A percentile compares a stretch with the other conserved stretches of the same genome.
Evolutionary conservation across 2,113 vertebrate species (phyloP).

Genomic region (Halichoeres trimaculatus): DNA sequence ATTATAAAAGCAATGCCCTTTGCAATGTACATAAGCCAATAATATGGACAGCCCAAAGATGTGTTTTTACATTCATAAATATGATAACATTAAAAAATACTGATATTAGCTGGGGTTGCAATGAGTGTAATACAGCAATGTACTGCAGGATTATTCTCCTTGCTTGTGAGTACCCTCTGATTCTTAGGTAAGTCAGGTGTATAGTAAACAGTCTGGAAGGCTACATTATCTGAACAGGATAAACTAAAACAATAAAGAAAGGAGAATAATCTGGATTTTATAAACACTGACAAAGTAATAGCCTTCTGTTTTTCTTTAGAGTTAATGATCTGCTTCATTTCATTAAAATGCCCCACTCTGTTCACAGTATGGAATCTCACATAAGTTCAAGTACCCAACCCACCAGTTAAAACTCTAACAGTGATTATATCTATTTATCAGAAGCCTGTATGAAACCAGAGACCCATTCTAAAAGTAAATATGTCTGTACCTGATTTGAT

Average conservation of each 20-base stretch:
- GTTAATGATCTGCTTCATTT: slow-evolving; percentile 26
- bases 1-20: slow-evolving; percentile 59
- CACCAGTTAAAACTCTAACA: slow-evolving; percentile 9
- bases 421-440: background rate
- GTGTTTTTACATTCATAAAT: slow-evolving; percentile 67
- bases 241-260: slow-evolving; percentile 18
- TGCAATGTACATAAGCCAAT: slow-evolving; percentile 53
- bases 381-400: slow-evolving; percentile 21
- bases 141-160: slow-evolving; percentile 30
- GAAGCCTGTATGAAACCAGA: slow-evolving; percentile 37
- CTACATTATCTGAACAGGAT: slow-evolving; percentile 35
- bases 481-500: slow-evolving; percentile 40
- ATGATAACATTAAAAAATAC: slow-evolving; percentile 52
- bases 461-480: background rate
- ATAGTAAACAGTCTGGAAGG: slow-evolving; percentile 37
- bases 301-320: slow-evolving; percentile 47
- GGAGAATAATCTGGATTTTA: slow-evolving; percentile 12
- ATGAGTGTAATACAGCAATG: slow-evolving; percentile 22
- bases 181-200: slow-evolving; percentile 28
- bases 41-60: slow-evolving; percentile 41
- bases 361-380: slow-evolving; percentile 51
- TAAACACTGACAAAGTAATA: slow-evolving; percentile 41
- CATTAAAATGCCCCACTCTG: background rate
- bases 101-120: slow-evolving; percentile 14
- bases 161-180: slow-evolving; percentile 8